Evolutionary conservation across 2,113 vertebrate species (phyloP).

Genomic region (Microtus pennsylvanicus): DNA sequence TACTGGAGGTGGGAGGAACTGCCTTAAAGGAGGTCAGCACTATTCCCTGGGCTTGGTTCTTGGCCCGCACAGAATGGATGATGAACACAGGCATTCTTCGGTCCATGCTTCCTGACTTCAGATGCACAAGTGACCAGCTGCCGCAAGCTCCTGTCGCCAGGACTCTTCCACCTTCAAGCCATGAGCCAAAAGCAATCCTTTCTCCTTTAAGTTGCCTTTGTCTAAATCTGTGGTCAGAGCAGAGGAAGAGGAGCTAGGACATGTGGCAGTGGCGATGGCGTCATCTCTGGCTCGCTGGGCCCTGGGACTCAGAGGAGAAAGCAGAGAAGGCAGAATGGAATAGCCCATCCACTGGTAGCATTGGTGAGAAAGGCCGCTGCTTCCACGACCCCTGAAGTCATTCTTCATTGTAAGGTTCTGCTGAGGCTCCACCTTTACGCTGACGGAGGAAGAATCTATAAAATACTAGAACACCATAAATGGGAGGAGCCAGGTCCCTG

Average conservation of each 20-base stretch:
- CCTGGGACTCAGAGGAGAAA: not conserved
- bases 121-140: not conserved
- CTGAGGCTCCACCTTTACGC: not conserved
- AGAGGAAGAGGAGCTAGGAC: not conserved
- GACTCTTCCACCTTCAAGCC: not conserved
- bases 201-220: not conserved
- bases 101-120: not conserved
- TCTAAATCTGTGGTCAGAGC: not conserved
- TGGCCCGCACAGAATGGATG: not conserved
- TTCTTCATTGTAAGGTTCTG: not conserved
- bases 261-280: not conserved
- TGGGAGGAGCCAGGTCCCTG: not conserved
- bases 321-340: not conserved
- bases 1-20: not conserved
- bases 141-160: accelerated
- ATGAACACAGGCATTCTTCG: not conserved
- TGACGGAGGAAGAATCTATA: not conserved
- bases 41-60: not conserved
- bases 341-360: not conserved
- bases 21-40: not conserved
- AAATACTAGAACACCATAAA: not conserved
- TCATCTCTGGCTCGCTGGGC: not conserved
- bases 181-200: not conserved
- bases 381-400: not conserved
- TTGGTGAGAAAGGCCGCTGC: not conserved